phyloP scores from a whole-genome alignment of 1,140 invertebrate genomes.

The Phymorhynchus buccinoides region DNA sequence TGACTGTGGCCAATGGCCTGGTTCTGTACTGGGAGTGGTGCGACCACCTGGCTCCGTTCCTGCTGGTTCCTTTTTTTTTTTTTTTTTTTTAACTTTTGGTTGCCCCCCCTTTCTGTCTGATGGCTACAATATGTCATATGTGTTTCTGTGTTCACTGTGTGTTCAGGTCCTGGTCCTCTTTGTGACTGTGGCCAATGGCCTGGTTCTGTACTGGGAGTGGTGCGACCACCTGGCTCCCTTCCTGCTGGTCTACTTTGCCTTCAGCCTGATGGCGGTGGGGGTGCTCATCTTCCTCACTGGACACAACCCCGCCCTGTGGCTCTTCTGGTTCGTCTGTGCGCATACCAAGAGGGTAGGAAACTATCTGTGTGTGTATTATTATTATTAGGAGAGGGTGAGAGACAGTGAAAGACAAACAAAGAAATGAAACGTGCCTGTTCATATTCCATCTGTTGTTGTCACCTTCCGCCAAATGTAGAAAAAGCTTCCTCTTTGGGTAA shows the following conservation, averaged over 20 bases:
- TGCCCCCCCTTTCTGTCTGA: not conserved
- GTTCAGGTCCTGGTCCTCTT: slow-evolving; percentile 4
- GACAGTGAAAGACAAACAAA: too few relatives aligned
- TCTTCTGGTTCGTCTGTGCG: slow-evolving; percentile 5
- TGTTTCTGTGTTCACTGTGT: too few relatives aligned
- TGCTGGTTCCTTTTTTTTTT: not conserved
- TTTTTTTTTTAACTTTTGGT: too few relatives aligned
- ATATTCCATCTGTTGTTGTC: too few relatives aligned
- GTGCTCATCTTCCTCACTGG: not conserved
- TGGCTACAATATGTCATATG: too few relatives aligned
- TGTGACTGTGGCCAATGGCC: not conserved
- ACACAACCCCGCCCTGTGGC: not conserved
- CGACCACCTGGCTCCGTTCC: not conserved
- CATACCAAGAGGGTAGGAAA: not conserved
- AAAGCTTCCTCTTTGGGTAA: too few relatives aligned
- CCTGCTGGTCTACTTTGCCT: not conserved
- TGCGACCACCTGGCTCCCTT: slow-evolving; percentile 10
- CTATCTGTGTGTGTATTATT: too few relatives aligned
- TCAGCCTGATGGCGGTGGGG: not conserved
- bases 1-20: not conserved
- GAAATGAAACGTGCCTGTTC: too few relatives aligned
- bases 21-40: slow-evolving; percentile 17
- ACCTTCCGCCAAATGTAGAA: too few relatives aligned
- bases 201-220: slow-evolving; percentile 13
- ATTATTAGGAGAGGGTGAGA: too few relatives aligned